A percentile compares a stretch with the other conserved stretches of the same genome.
phyloP scores from a whole-genome alignment of 2,888 invertebrate genomes.

The Drosophila seclusa region DNA sequence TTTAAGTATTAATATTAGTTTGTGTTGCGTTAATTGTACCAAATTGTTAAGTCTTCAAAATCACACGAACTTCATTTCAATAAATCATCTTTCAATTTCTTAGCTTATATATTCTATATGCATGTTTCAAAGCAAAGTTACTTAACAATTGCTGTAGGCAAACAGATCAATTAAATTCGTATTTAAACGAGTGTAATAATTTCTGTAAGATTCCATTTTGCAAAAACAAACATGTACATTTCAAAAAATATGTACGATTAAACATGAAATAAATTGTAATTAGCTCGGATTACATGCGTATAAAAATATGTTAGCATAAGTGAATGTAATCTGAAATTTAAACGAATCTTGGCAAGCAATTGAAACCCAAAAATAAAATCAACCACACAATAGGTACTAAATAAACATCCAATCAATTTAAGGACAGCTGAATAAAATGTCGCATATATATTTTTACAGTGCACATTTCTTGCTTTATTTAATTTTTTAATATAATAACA shows the following conservation, averaged over 20 bases:
- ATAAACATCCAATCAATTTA: slow-evolving; percentile 42
- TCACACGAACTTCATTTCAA: slow-evolving; percentile 18
- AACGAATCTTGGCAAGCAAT: slow-evolving; percentile 11
- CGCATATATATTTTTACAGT: slow-evolving; percentile 69
- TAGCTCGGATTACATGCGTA: slow-evolving; percentile 36
- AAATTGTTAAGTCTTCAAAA: slow-evolving; percentile 19
- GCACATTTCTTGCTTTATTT: slow-evolving; percentile 37
- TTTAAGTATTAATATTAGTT: slow-evolving; percentile 23
- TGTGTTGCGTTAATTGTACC: slow-evolving; percentile 41
- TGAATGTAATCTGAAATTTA: slow-evolving; percentile 33
- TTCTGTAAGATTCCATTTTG: slow-evolving; percentile 13
- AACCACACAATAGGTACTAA: slow-evolving; percentile 41
- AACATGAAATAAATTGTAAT: slow-evolving; percentile 51
- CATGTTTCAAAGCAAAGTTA: slow-evolving; percentile 49
- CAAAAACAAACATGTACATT: slow-evolving; percentile 26
- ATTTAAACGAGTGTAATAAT: slow-evolving; percentile 24
- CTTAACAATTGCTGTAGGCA: slow-evolving; percentile 45
- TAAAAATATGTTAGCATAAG: slow-evolving; percentile 39
- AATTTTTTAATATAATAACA: neutral
- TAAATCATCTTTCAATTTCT: slow-evolving; percentile 21
- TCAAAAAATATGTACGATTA: slow-evolving; percentile 20
- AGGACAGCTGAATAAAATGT: slow-evolving; percentile 61
- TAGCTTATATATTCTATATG: slow-evolving; percentile 13
- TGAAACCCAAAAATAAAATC: slow-evolving; percentile 30
- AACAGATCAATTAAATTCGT: slow-evolving; percentile 26